Conservation (phyloP, 2,888 invertebrate genomes). For the Nowickia ferox region DNA sequence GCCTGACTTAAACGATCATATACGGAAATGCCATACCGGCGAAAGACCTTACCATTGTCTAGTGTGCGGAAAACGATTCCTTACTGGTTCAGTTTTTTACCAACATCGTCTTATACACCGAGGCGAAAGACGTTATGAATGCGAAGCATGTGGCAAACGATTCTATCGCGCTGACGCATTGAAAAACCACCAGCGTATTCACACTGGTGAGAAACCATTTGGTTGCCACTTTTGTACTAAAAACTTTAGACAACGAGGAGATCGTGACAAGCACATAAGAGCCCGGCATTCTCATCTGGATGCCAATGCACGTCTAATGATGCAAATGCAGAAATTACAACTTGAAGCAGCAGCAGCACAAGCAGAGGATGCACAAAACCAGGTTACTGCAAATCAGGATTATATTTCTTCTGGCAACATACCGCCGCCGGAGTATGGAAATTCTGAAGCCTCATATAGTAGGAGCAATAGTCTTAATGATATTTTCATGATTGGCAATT, state of each 20-base stretch:
- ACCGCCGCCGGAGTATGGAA: background rate
- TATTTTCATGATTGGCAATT: constrained; percentile 76
- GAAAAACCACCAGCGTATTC: constrained; percentile 86
- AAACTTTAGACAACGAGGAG: constrained; percentile 85
- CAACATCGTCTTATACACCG: constrained; percentile 87
- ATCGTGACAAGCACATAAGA: constrained; percentile 85
- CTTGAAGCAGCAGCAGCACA: constrained; percentile 80
- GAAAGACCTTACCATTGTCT: constrained; percentile 86
- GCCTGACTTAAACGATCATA: constrained; percentile 87
- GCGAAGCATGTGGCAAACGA: constrained; percentile 86
- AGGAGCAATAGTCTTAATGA: constrained; percentile 70
- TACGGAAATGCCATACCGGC: constrained; percentile 86
- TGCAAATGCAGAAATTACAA: constrained; percentile 82
- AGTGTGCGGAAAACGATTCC: constrained; percentile 86
- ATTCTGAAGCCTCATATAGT: constrained; percentile 2
- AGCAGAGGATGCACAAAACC: constrained; percentile 46
- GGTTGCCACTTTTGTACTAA: constrained; percentile 84
- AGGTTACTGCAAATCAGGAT: constrained; percentile 48
- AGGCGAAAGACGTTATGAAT: constrained; percentile 86
- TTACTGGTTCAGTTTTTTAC: constrained; percentile 87
- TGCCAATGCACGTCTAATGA: constrained; percentile 81
- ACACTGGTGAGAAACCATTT: constrained; percentile 86
- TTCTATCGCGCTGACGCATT: constrained; percentile 87
- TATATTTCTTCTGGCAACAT: constrained; percentile 26
- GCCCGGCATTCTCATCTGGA: constrained; percentile 84